Evolutionary conservation across 2,113 vertebrate genomes (phyloP), one percentile per base, ranked within the genome.

Genomic region (Melanotaenia duboulayi): DNA sequence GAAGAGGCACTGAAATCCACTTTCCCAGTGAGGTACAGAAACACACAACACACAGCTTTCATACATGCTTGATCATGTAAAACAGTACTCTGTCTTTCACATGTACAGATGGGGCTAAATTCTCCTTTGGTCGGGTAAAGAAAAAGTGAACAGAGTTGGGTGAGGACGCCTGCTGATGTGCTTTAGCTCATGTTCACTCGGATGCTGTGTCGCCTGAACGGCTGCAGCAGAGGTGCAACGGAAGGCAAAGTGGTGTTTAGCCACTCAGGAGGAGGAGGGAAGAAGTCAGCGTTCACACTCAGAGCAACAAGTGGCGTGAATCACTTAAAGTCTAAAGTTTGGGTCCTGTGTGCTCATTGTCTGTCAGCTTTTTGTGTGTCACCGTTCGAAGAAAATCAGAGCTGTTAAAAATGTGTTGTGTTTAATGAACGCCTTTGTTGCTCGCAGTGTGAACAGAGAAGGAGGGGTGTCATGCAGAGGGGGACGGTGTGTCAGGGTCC

Each of bases 401-500:
- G 28, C 28, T 28, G 28, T 4, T 28, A 28, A 6, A 28, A 28
- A 7, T 35, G 32, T 35, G 32, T 35, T 64, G 48, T 14, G 40
- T 42, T 37, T 16, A 32, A 19, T 16, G 44, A 40, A 51, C 59
- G 64, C 40, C 2, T 11, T 20, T 37, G 64, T 28, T 77, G 72
- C 65, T 52, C 23, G 54, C 8, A 7, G 54, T 44, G 74, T 71
- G 71, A 71, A 46, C 56, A 23, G 48, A 35, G 22, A 19, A 0
- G 25, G 50, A 5, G 17, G 49, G 10, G 51, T 44, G 57, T 92
- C 95, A 98, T 87, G 95, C 93, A 0, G 93, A 90, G 0, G 95
- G 95, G 25, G 96, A 95, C 17, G 94, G 96, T 2, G 93, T 93
- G 23, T 98, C 97, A 0, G 94, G 88, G 55, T 98, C 96, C 0